Evolutionary conservation across 1,140 invertebrate species (phyloP).

Genomic region (Drosophila repleta): DNA sequence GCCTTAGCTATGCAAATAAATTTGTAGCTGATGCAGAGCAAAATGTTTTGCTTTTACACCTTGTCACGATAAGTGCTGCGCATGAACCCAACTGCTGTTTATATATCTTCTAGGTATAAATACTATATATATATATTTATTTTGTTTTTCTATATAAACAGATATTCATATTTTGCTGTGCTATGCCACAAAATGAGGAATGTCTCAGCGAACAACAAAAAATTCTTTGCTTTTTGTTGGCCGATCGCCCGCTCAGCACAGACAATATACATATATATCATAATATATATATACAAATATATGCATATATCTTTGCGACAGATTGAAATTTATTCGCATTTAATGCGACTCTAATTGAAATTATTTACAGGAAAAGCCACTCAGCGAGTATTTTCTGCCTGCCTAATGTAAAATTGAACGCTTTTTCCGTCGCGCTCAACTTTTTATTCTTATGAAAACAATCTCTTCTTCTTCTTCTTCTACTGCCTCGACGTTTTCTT

Average conservation of each 20-base stretch:
- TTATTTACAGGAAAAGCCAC: constrained; percentile 29
- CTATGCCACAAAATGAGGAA: constrained; percentile 20
- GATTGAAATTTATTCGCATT: constrained; percentile 54
- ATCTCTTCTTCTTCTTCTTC: background rate
- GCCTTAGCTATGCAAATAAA: background rate
- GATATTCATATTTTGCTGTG: constrained; percentile 21
- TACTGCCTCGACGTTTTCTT: background rate
- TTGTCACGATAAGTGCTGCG: constrained; percentile 6
- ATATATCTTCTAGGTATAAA: background rate
- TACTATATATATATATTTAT: constrained; percentile 6
- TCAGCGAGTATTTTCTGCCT: constrained; percentile 51
- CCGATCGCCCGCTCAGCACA: constrained; percentile 60
- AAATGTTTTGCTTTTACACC: background rate
- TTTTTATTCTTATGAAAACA: background rate
- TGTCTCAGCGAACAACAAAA: constrained; percentile 32
- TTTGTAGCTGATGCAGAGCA: constrained; percentile 10
- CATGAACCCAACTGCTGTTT: background rate
- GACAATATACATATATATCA: constrained; percentile 25
- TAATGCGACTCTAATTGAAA: constrained; percentile 46
- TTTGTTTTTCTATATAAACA: constrained; percentile 14
- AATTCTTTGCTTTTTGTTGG: constrained; percentile 50
- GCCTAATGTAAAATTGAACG: constrained; percentile 62
- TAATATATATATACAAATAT: constrained; percentile 6
- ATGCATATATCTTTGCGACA: background rate
- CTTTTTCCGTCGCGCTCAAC: no score